Evolutionary conservation across 2,888 invertebrate genomes (phyloP), one percentile per base, ranked within the genome.

Genomic region (Tuta absoluta): DNA sequence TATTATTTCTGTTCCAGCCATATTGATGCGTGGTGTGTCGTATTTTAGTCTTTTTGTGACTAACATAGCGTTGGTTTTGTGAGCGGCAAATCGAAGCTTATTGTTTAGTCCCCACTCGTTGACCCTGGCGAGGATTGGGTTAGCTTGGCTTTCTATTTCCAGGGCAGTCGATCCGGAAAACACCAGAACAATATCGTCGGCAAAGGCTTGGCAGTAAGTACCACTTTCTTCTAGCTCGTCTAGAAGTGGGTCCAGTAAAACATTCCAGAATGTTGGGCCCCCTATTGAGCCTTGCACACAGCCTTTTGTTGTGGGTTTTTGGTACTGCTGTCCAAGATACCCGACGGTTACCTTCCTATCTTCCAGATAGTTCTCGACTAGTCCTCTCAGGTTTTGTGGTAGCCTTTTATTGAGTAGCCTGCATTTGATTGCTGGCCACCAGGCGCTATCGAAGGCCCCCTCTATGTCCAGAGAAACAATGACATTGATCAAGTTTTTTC

Each of bases 381-480:
- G 2, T 5, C 56, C 8, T 7, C 56, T 23, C 1, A 56, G 5
- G 56, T 56, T 56, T n/a, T 11, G 4, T 7, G 56, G 56, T 3
- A 24, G 24, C 14, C n/a, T 56, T 11, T 23, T 21, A 10, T 56
- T 28, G 1, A 28, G 24, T 21, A 56, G 24, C 17, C 67, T 64
- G 33, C 37, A 61, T 0, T 67, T 19, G 0, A 68, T 66, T 0
- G 59, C 63, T 0, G 67, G 66, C 69, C 68, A 67, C n/a, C 7
- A n/a, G n/a, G n/a, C n/a, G n/a, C n/a, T n/a, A n/a, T n/a, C n/a
- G n/a, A n/a, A n/a, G n/a, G n/a, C n/a, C n/a, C n/a, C n/a, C n/a
- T n/a, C n/a, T n/a, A n/a, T n/a, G n/a, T n/a, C n/a, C n/a, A n/a
- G n/a, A n/a, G 67, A 67, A 2, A 63, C 45, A 10, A 62, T 14